Conservation (phyloP, 2,113 vertebrate genomes). For the Drymodes brunneopygia region DNA sequence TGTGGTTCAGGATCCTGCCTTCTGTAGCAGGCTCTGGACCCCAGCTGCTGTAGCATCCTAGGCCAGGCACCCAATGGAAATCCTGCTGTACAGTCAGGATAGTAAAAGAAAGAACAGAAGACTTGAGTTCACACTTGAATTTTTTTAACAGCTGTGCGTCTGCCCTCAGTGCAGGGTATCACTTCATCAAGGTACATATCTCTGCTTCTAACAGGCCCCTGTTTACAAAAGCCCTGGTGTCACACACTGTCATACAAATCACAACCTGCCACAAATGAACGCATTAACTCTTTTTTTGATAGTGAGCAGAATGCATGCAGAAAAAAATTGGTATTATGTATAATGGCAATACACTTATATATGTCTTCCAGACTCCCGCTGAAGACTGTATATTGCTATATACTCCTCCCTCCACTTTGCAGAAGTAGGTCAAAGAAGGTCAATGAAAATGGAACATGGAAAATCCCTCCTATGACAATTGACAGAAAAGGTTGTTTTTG, state of each 20-base stretch:
- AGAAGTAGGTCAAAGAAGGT: constrained; percentile 32
- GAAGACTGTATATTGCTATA: background rate
- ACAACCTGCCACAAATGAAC: background rate
- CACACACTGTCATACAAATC: background rate
- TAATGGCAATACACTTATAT: background rate
- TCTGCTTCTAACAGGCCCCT: background rate
- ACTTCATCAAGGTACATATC: background rate
- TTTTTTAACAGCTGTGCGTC: background rate
- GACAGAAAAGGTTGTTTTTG: background rate
- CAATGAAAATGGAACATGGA: background rate
- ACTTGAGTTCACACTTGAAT: background rate
- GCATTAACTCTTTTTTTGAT: background rate
- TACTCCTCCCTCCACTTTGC: background rate
- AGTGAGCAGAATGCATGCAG: background rate
- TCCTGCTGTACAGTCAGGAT: rapidly evolving
- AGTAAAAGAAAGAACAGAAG: background rate
- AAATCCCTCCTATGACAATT: constrained; percentile 15
- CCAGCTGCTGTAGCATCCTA: background rate
- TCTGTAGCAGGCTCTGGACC: background rate
- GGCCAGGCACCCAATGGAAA: background rate
- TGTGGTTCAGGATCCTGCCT: background rate
- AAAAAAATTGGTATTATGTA: background rate
- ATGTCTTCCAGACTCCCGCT: background rate
- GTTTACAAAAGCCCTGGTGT: background rate
- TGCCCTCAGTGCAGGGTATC: background rate